phyloP scores from a whole-genome alignment of 2,797 vertebrate genomes.

The Euthynnus affinis region DNA sequence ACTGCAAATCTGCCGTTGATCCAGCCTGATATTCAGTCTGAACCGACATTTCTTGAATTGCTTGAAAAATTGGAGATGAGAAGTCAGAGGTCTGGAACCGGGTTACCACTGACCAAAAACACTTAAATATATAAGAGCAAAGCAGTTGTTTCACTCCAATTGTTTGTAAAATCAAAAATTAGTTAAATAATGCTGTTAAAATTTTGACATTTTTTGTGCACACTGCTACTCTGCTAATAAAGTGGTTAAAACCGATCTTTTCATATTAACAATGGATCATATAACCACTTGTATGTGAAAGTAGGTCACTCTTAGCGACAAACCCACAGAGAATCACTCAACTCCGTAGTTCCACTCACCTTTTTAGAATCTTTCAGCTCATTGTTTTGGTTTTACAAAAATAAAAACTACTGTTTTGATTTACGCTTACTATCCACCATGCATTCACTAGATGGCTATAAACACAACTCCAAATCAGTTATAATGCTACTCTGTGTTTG shows the following conservation, averaged over 20 bases:
- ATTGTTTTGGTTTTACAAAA: no score
- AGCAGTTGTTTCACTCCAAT: background rate
- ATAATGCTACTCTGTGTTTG: no score
- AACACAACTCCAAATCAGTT: no score
- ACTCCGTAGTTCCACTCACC: no score
- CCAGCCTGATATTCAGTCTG: conserved; percentile 17
- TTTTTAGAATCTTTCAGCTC: no score
- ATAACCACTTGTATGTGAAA: no score
- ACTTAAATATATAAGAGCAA: background rate
- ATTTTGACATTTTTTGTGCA: background rate
- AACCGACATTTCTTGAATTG: conserved; percentile 27
- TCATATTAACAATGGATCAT: no score
- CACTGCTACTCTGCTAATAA: background rate
- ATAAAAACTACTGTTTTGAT: no score
- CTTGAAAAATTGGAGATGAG: conserved; percentile 6
- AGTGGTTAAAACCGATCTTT: background rate
- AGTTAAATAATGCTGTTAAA: background rate
- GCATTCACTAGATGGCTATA: no score
- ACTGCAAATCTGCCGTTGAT: conserved; percentile 20
- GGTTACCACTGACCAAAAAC: background rate
- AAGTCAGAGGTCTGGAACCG: conserved; percentile 19
- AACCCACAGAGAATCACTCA: no score
- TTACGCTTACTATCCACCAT: no score
- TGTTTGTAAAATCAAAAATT: background rate
- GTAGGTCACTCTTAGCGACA: no score